Evolutionary conservation across 2,888 invertebrate species (phyloP).

Genomic region (Lithophane semibrunnea): DNA sequence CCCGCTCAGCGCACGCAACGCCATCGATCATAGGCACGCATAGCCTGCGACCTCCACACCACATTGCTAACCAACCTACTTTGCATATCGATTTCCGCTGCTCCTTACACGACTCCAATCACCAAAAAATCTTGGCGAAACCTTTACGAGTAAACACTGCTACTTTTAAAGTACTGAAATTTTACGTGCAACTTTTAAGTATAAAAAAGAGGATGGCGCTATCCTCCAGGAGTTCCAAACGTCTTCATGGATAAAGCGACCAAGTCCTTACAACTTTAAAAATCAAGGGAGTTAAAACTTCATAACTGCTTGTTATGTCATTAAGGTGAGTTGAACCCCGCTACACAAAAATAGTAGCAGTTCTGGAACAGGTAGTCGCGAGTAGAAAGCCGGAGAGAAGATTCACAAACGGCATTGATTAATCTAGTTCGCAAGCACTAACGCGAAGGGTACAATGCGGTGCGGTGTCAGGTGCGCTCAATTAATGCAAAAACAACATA

Average conservation of each 20-base stretch:
- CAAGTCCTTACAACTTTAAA: conserved; percentile 12
- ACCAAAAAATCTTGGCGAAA: conserved; percentile 48
- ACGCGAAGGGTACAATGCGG: conserved; percentile 18
- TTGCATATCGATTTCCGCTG: conserved; percentile 80
- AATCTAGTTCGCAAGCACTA: conserved; percentile 32
- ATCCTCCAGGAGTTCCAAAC: neutral
- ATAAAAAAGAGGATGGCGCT: conserved; percentile 1
- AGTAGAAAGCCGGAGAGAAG: conserved; percentile 9
- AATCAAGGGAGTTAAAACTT: conserved; percentile 13
- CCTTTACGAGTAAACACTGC: conserved; percentile 10
- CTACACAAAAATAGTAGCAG: conserved; percentile 13
- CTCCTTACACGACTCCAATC: conserved; percentile 65
- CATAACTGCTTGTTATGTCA: conserved; percentile 19
- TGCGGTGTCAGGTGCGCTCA: conserved; percentile 2
- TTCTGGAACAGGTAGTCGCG: conserved; percentile 19
- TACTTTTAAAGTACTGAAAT: conserved; percentile 4
- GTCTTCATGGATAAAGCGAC: conserved; percentile 7
- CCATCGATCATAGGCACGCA: conserved; percentile 86
- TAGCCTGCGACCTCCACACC: conserved; percentile 78
- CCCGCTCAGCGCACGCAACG: conserved; percentile 79
- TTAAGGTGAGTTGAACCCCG: neutral
- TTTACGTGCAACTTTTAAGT: conserved; percentile 10
- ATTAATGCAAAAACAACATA: conserved; percentile 32
- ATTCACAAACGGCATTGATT: conserved; percentile 30
- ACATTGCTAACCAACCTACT: conserved; percentile 78